Conservation (phyloP, 2,888 invertebrate species). For the Phania funesta region DNA sequence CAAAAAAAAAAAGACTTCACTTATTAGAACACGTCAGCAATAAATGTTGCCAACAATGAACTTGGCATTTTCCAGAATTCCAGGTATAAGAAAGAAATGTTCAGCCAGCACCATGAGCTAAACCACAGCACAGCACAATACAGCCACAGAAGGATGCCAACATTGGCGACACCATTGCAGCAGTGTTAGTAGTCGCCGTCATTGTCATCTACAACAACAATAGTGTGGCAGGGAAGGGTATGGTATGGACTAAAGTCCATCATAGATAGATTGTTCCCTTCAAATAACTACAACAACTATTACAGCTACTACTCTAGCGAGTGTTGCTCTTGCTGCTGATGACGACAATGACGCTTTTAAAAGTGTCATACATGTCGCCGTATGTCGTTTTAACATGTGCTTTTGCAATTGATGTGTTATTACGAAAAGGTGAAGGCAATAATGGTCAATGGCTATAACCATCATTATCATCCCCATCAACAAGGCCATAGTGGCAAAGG, state of each 20-base stretch:
- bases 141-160: conserved; percentile 61
- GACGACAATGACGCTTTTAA: conserved; percentile 64
- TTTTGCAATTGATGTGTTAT: conserved; percentile 66
- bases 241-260: conserved; percentile 25
- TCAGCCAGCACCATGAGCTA: conserved; percentile 22
- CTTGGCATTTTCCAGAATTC: conserved; percentile 28
- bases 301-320: conserved; percentile 9
- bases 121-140: conserved; percentile 7
- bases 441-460: conserved; percentile 61
- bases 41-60: conserved; percentile 51
- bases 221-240: conserved; percentile 7
- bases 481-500: neutral
- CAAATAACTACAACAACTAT: conserved; percentile 5
- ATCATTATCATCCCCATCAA: conserved; percentile 30
- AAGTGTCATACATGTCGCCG: conserved; percentile 64
- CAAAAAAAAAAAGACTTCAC: conserved; percentile 23
- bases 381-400: conserved; percentile 64
- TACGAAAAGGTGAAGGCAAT: conserved; percentile 64
- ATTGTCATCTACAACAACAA: conserved; percentile 33
- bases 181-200: conserved; percentile 15
- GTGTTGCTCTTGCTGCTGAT: conserved; percentile 43
- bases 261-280: conserved; percentile 35
- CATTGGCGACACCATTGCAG: conserved; percentile 60
- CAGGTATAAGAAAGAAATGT: neutral
- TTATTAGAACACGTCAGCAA: conserved; percentile 44